Conservation (phyloP, 1,140 invertebrate genomes). For the Vanessa tameamea region DNA sequence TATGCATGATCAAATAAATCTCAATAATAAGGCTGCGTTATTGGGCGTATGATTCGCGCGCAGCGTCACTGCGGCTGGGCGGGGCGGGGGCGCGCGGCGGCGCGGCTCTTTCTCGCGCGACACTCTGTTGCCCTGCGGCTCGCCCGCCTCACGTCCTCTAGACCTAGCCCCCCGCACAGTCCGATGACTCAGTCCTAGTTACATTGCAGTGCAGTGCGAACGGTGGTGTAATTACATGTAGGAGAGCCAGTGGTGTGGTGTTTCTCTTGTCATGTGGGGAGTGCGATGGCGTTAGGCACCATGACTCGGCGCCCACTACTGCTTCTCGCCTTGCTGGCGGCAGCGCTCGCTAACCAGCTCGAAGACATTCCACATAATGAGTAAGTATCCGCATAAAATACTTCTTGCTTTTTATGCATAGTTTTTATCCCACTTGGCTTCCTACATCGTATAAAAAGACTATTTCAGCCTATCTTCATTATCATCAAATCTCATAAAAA, state of each 20-base stretch:
- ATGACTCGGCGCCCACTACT: slow-evolving; percentile 63
- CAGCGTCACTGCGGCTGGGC: slow-evolving; percentile 73
- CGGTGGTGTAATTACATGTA: slow-evolving; percentile 56
- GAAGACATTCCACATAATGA: slow-evolving; percentile 92
- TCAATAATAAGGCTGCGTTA: slow-evolving; percentile 76
- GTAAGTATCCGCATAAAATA: slow-evolving; percentile 80
- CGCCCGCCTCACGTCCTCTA: slow-evolving; percentile 50
- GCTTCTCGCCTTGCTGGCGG: slow-evolving; percentile 61
- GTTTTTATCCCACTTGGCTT: neutral
- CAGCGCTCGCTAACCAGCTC: slow-evolving; percentile 84
- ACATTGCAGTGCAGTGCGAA: slow-evolving; percentile 65
- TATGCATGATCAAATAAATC: slow-evolving; percentile 75
- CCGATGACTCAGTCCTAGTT: slow-evolving; percentile 60
- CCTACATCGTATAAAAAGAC: neutral
- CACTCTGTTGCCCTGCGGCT: slow-evolving; percentile 55
- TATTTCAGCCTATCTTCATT: neutral
- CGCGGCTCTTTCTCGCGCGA: slow-evolving; percentile 47
- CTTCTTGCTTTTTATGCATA: neutral
- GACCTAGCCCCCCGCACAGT: slow-evolving; percentile 34
- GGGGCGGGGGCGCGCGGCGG: slow-evolving; percentile 47
- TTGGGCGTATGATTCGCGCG: slow-evolving; percentile 78
- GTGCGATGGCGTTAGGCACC: slow-evolving; percentile 65
- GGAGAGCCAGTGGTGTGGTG: slow-evolving; percentile 56
- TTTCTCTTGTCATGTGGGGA: slow-evolving; percentile 63
- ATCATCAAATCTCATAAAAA: too few species aligned